A percentile compares a stretch with the other conserved stretches of the same genome.
Conservation (phyloP, 2,888 invertebrate genomes). For the Drosophila diplacantha region DNA sequence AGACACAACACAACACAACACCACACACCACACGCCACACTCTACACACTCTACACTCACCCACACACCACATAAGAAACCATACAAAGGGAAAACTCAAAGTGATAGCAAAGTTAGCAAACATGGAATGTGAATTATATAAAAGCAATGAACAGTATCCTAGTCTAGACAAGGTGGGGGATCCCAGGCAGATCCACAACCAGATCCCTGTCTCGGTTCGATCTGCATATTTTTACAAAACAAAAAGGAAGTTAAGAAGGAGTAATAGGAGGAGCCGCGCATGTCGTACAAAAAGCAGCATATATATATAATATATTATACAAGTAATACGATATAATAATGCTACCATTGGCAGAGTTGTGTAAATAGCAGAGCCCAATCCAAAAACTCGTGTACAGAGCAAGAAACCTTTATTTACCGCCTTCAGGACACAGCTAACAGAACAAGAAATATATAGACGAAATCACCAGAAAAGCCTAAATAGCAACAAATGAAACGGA, state of each 20-base stretch:
- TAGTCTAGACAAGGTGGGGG: conserved; percentile 62
- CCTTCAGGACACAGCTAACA: conserved; percentile 50
- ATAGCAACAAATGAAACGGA: conserved; percentile 43
- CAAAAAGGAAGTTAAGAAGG: conserved; percentile 11
- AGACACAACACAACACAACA: conserved; percentile 24
- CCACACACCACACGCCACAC: conserved; percentile 18
- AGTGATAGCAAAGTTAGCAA: conserved; percentile 72
- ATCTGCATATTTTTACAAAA: conserved; percentile 66
- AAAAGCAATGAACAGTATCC: conserved; percentile 77
- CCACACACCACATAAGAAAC: conserved; percentile 24
- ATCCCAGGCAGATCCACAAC: conserved; percentile 14
- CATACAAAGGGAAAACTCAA: conserved; percentile 56
- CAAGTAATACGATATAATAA: conserved; percentile 14
- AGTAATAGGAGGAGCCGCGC: conserved; percentile 34
- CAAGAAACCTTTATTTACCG: conserved; percentile 66
- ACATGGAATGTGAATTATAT: conserved; percentile 75
- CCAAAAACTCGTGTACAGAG: conserved; percentile 49
- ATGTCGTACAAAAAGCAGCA: conserved; percentile 54
- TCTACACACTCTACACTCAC: conserved; percentile 16
- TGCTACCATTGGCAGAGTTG: conserved; percentile 17
- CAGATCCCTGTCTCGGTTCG: conserved; percentile 35
- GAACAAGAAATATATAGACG: conserved; percentile 40
- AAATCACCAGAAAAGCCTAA: conserved; percentile 72
- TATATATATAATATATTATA: conserved; percentile 17
- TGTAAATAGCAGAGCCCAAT: conserved; percentile 61